phyloP scores from a whole-genome alignment of 1,140 invertebrate genomes.

The Sycobia sp. region DNA sequence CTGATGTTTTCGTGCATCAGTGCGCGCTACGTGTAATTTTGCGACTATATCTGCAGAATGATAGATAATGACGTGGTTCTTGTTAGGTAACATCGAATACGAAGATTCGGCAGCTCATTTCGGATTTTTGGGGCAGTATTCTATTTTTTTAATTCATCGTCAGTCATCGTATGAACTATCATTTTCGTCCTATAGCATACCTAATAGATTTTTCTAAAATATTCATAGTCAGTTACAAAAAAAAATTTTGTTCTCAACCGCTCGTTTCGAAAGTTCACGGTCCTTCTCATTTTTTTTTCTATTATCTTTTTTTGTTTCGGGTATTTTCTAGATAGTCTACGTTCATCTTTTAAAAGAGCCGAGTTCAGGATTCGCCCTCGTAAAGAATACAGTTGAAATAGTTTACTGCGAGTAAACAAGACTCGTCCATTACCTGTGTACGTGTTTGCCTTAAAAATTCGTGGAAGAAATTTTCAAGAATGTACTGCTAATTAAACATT shows the following conservation, averaged over 20 bases:
- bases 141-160: no score
- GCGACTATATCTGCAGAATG: background rate
- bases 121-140: no score
- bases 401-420: background rate
- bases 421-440: slow-evolving; percentile 18
- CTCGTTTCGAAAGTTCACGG: background rate
- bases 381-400: background rate
- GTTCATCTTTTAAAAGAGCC: no score
- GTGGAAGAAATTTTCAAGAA: slow-evolving; percentile 14
- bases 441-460: slow-evolving; percentile 19
- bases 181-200: no score
- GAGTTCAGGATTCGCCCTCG: background rate
- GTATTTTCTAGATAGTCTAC: background rate
- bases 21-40: slow-evolving; percentile 7
- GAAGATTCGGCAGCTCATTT: no score
- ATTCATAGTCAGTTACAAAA: background rate
- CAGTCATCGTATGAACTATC: no score
- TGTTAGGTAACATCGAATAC: no score
- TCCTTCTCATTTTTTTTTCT: background rate
- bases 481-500: slow-evolving; percentile 25
- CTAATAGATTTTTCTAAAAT: no score
- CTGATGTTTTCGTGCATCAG: no score
- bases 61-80: slow-evolving; percentile 13
- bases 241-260: background rate
- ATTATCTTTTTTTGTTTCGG: background rate